These are phyloP conservation scores for Myripristis jacobus DNA, from an alignment of 2,797 vertebrate species.

Conservation along the genomic window DNA sequence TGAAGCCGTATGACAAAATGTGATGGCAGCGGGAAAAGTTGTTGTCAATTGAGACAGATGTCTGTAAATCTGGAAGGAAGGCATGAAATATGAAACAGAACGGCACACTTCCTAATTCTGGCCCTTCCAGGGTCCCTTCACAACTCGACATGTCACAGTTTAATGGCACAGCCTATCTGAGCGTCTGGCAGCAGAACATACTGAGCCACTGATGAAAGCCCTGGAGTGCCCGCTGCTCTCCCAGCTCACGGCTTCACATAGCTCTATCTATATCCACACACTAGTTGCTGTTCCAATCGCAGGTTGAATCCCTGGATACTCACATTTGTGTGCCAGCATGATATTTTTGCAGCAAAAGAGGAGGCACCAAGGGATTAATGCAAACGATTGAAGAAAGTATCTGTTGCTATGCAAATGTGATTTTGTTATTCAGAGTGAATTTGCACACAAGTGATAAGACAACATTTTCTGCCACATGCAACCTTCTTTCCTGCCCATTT, in stretches of 20 bases:
- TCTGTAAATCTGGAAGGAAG: neutral
- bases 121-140: slow-evolving; percentile 46
- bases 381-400: slow-evolving; percentile 51
- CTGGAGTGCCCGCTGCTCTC: slow-evolving; percentile 18
- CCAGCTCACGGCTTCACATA: slow-evolving; percentile 32
- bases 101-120: slow-evolving; percentile 20
- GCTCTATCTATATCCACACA: slow-evolving; percentile 46
- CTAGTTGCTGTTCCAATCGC: slow-evolving; percentile 39
- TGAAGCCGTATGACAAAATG: neutral
- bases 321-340: slow-evolving; percentile 43
- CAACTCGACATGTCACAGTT: slow-evolving; percentile 35
- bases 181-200: slow-evolving; percentile 38
- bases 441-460: slow-evolving; percentile 71
- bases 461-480: slow-evolving; percentile 51
- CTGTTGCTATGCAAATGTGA: slow-evolving; percentile 43
- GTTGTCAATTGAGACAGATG: neutral
- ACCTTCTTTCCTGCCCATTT: slow-evolving; percentile 63
- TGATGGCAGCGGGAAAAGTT: neutral
- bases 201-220: slow-evolving; percentile 49
- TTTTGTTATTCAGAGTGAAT: slow-evolving; percentile 49
- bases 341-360: slow-evolving; percentile 52
- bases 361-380: slow-evolving; percentile 43
- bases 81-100: neutral
- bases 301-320: slow-evolving; percentile 37
- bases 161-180: slow-evolving; percentile 46